Evolutionary conservation across 2,113 vertebrate species (phyloP), one percentile per base, ranked within the genome.

Genomic region (Raja brachyura): DNA sequence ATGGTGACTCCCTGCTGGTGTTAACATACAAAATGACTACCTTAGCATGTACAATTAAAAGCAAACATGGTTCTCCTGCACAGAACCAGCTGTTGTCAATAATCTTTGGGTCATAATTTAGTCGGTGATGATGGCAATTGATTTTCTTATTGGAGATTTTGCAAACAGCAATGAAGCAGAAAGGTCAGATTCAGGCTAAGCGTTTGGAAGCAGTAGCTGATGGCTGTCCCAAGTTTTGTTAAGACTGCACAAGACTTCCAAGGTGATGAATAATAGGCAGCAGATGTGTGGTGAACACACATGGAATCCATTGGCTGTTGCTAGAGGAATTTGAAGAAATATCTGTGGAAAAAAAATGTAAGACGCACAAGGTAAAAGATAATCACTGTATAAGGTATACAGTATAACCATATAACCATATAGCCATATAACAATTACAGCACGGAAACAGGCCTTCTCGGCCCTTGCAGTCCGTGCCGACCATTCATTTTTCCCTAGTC

Each of bases 231-330:
- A 70, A 70, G 31, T 18, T 48, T 16, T 10, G 18, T 48, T 48
- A 70, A 70, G n/a, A 4, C 33, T 73, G 88, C 88, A 48, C 66
- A 63, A 6, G n/a, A 28, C 59, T 61, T 88, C 16, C 59, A 63
- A 88, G 83, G 83, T 63, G 59, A 63, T 88, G 83, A 88, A 66
- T 88, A 88, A 88, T 66, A 88, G 63, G 59, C 59, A 63, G 83
- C 83, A 88, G 83, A 88, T 88, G 83, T 88, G 59, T 88, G 83
- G 28, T 18, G 63, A 63, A 88, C 59, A 63, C n/a, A 63, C n/a
- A 88, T 33, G 14, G 83, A 66, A 88, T 66, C 59, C 83, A 88
- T 88, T 88, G 59, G 5, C 83, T 63, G 13, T 63, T 31, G 56
- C 56, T 31, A 4, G 14, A 63, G 59, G 13, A 88, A 66, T 31